These are phyloP conservation scores for Anguilla marmorata DNA, from an alignment of 2,797 vertebrate genomes.

Conservation along the genomic window DNA sequence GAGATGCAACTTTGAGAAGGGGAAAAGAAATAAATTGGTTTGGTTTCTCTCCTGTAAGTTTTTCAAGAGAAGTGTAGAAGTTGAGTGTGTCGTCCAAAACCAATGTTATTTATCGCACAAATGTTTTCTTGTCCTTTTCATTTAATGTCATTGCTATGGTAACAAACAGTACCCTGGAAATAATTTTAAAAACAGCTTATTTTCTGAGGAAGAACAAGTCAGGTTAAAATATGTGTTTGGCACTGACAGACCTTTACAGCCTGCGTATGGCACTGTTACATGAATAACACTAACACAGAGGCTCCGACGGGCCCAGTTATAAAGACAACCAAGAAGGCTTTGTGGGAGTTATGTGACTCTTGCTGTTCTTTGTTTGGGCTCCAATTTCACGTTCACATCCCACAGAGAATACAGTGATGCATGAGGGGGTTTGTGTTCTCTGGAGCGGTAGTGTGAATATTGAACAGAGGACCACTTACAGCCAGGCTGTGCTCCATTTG, in stretches of 20 bases:
- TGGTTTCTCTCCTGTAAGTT: constrained; percentile 68
- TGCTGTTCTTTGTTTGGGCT: constrained; percentile 75
- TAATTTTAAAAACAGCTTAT: constrained; percentile 85
- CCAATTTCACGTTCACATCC: constrained; percentile 66
- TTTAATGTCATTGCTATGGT: constrained; percentile 86
- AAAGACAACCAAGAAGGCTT: constrained; percentile 70
- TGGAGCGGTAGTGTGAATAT: constrained; percentile 45
- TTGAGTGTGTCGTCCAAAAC: constrained; percentile 78
- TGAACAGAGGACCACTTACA: constrained; percentile 51
- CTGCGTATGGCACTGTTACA: constrained; percentile 74
- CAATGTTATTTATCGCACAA: constrained; percentile 78
- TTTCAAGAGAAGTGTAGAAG: constrained; percentile 77
- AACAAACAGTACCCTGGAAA: constrained; percentile 84
- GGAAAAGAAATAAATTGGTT: constrained; percentile 60
- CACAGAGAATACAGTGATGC: constrained; percentile 57
- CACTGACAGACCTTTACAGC: constrained; percentile 68
- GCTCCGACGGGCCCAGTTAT: constrained; percentile 70
- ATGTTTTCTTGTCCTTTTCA: constrained; percentile 79
- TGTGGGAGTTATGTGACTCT: constrained; percentile 68
- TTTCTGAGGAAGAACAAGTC: constrained; percentile 68
- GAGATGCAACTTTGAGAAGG: constrained; percentile 77
- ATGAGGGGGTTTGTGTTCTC: constrained; percentile 9
- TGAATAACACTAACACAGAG: constrained; percentile 82
- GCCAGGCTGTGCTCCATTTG: constrained; percentile 40
- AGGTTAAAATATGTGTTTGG: constrained; percentile 80